These are phyloP conservation scores for Drosophila infuscata DNA, from an alignment of 2,888 invertebrate genomes.

Conservation along the genomic window DNA sequence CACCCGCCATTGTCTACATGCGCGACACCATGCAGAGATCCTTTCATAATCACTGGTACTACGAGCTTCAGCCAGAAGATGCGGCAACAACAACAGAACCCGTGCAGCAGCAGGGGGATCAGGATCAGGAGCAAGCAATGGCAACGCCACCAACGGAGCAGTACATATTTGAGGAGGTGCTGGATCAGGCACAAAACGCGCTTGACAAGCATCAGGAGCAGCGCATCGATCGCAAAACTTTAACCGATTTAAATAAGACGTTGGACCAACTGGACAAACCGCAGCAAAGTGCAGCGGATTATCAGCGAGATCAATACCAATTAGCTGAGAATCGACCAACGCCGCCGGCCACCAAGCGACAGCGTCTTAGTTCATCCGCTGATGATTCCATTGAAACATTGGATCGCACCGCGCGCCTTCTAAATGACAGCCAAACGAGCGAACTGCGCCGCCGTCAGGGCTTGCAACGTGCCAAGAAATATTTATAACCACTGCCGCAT, in stretches of 20 bases:
- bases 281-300: background rate
- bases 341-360: slow-evolving; percentile 27
- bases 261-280: slow-evolving; percentile 14
- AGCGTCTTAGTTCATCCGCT: background rate
- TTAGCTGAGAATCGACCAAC: slow-evolving; percentile 21
- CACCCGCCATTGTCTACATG: slow-evolving; percentile 75
- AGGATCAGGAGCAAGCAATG: slow-evolving; percentile 2
- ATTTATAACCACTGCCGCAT: slow-evolving; percentile 19
- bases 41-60: slow-evolving; percentile 56
- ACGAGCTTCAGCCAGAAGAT: slow-evolving; percentile 38
- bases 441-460: slow-evolving; percentile 34
- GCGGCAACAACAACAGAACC: background rate
- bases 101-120: background rate
- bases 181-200: slow-evolving; percentile 36
- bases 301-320: slow-evolving; percentile 1
- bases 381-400: slow-evolving; percentile 10
- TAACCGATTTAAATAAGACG: slow-evolving; percentile 35
- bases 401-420: slow-evolving; percentile 27
- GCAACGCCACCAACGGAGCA: background rate
- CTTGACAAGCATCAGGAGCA: slow-evolving; percentile 31
- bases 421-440: slow-evolving; percentile 8
- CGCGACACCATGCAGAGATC: slow-evolving; percentile 20
- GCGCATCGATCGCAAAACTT: slow-evolving; percentile 14
- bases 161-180: slow-evolving; percentile 35
- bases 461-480: slow-evolving; percentile 43